A percentile compares a stretch with the other conserved stretches of the same genome.
Evolutionary conservation across 2,888 invertebrate species (phyloP).

Genomic region (Hypomecis punctinalis): DNA sequence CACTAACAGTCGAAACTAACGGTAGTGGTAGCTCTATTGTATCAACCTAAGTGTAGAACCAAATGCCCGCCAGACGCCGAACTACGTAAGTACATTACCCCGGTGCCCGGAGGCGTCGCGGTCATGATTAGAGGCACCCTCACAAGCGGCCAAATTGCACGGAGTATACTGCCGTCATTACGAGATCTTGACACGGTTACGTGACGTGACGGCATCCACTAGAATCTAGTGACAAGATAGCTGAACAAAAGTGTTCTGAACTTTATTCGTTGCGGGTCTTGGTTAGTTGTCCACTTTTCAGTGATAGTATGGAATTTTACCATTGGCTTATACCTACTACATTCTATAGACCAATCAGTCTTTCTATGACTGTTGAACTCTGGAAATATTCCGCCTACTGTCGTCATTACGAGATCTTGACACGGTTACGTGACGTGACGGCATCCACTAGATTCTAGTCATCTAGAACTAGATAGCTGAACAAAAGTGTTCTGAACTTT

Average conservation of each 20-base stretch:
- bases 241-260: not conserved
- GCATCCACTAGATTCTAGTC: no score
- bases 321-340: no score
- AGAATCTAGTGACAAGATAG: not conserved
- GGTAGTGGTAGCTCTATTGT: constrained; percentile 3
- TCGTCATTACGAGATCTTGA: no score
- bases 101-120: constrained; percentile 22
- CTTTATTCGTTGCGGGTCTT: not conserved
- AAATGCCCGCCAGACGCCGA: constrained; percentile 15
- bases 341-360: no score
- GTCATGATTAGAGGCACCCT: constrained; percentile 41
- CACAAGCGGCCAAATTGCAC: constrained; percentile 35
- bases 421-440: no score
- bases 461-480: not conserved
- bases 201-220: constrained; percentile 32
- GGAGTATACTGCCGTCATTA: constrained; percentile 30
- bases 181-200: constrained; percentile 41
- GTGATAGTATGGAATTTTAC: no score
- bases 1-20: not conserved
- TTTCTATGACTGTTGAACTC: no score
- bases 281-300: no score
- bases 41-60: constrained; percentile 6
- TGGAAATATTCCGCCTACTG: no score
- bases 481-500: not conserved
- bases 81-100: constrained; percentile 34